A percentile compares a stretch with the other conserved stretches of the same genome.
Evolutionary conservation across 2,113 vertebrate genomes (phyloP).

Genomic region (Tichodroma muraria): DNA sequence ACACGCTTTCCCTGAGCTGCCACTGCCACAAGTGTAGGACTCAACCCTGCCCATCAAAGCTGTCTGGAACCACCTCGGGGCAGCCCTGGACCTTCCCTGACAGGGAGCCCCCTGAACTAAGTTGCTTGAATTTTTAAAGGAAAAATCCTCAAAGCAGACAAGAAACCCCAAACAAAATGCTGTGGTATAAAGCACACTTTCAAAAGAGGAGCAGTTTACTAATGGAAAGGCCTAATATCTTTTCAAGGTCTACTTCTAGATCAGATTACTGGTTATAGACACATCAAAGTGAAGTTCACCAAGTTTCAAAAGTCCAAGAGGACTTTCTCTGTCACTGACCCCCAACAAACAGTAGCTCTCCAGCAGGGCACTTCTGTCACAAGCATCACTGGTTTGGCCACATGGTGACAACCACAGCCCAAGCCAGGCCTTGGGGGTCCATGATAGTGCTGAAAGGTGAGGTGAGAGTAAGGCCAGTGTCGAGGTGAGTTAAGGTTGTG

Average conservation of each 20-base stretch:
- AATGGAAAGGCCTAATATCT: background rate
- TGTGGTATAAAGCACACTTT: background rate
- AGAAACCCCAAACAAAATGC: background rate
- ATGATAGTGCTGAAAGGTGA: fast-evolving
- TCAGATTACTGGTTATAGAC: background rate
- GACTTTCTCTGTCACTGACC: background rate
- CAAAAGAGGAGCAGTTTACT: background rate
- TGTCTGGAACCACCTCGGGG: fast-evolving
- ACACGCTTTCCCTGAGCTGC: background rate
- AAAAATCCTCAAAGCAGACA: background rate
- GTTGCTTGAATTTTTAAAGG: background rate
- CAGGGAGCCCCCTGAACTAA: background rate
- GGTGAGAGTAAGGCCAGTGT: background rate
- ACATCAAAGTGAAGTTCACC: background rate
- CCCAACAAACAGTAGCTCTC: background rate
- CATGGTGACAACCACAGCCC: background rate
- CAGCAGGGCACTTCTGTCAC: background rate
- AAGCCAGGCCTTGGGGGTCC: background rate
- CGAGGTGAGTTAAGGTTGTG: background rate
- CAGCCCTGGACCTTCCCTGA: fast-evolving
- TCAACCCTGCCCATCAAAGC: fast-evolving
- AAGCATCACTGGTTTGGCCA: fast-evolving
- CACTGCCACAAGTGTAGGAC: fast-evolving
- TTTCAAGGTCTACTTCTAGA: background rate
- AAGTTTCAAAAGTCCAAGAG: background rate